phyloP scores from a whole-genome alignment of 2,797 vertebrate species.

The Pterois miles region DNA sequence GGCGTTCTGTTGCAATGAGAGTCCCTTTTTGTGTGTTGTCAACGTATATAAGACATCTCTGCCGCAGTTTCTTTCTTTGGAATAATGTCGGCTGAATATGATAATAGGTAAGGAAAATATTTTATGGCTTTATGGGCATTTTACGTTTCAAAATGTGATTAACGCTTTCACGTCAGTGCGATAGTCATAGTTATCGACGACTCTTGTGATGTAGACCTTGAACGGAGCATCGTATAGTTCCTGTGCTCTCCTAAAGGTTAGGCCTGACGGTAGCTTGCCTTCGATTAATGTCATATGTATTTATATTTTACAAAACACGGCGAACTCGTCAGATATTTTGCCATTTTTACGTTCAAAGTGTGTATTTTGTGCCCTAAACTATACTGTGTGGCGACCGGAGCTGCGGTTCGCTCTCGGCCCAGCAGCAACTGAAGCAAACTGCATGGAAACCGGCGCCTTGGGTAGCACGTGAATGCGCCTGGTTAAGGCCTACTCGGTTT shows the following conservation, averaged over 20 bases:
- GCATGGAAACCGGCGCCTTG: slow-evolving; percentile 17
- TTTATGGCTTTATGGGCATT: neutral
- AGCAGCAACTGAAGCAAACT: neutral
- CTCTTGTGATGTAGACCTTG: neutral
- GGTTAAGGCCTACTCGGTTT: neutral
- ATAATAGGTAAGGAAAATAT: slow-evolving; percentile 80
- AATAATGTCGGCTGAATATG: slow-evolving; percentile 88
- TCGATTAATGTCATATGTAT: too few relatives aligned
- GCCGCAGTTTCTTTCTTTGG: slow-evolving; percentile 82
- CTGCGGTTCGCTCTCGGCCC: too few relatives aligned
- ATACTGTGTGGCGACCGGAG: too few relatives aligned
- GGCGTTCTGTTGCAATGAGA: slow-evolving; percentile 69
- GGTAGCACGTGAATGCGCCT: slow-evolving; percentile 56
- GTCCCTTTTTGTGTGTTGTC: slow-evolving; percentile 40
- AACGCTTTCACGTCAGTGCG: accelerated
- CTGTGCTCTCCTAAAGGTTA: too few relatives aligned
- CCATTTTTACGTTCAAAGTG: accelerated
- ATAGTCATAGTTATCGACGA: too few relatives aligned
- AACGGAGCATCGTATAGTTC: neutral
- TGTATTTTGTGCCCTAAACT: accelerated
- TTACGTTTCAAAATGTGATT: accelerated
- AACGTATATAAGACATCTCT: slow-evolving; percentile 83
- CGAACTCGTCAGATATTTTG: too few relatives aligned
- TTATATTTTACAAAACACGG: too few relatives aligned
- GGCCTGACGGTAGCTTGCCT: too few relatives aligned